Evolutionary conservation across 2,797 vertebrate genomes (phyloP).

Genomic region (Bradypus variegatus): DNA sequence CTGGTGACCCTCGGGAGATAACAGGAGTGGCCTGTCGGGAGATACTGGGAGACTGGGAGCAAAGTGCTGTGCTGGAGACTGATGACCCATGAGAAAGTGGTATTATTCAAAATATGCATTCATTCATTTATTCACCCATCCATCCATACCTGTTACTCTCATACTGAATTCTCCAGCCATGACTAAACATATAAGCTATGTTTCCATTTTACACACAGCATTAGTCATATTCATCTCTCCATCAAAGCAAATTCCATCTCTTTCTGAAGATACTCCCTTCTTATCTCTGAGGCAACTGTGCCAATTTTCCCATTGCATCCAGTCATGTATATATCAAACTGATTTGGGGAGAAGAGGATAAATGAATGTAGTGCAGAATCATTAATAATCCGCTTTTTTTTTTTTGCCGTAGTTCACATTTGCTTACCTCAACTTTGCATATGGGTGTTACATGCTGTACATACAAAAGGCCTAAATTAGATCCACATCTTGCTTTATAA

Average conservation of each 20-base stretch:
- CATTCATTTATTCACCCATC: no score
- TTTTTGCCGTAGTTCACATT: neutral
- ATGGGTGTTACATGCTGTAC: neutral
- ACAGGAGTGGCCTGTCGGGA: no score
- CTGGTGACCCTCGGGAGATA: no score
- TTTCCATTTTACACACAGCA: neutral
- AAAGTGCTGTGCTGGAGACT: no score
- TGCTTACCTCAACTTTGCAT: neutral
- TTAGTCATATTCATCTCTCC: fast-evolving
- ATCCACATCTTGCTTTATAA: neutral
- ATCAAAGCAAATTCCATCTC: fast-evolving
- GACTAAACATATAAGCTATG: no score
- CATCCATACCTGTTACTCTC: no score
- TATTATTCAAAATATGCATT: no score
- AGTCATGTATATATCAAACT: fast-evolving
- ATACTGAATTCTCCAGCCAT: no score
- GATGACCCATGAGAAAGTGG: no score
- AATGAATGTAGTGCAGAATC: neutral
- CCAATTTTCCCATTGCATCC: fast-evolving
- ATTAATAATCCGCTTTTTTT: neutral
- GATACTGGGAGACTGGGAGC: no score
- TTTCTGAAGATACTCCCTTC: neutral
- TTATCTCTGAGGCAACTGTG: fast-evolving
- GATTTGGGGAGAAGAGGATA: neutral
- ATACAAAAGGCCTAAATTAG: fast-evolving